Conservation (phyloP, 2,113 vertebrate species). For the Passer domesticus region DNA sequence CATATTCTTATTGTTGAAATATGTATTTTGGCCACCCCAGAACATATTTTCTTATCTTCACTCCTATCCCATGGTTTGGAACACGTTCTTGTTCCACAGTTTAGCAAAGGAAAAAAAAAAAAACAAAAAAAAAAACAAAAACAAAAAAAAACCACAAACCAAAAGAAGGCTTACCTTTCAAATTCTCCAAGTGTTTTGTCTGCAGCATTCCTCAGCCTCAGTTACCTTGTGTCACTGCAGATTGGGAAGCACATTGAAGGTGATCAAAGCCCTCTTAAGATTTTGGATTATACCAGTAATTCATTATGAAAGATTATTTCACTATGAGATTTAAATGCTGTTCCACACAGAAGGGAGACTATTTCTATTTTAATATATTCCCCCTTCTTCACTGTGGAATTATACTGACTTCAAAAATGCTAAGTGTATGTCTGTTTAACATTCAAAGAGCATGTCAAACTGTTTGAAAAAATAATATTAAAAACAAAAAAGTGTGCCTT, state of each 20-base stretch:
- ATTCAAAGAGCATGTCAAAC: conserved; percentile 2
- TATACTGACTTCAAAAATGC: conserved; percentile 25
- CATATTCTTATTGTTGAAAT: not conserved
- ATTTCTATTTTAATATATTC: conserved; percentile 5
- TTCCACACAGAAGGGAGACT: not conserved
- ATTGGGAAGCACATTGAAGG: not conserved
- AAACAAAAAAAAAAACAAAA: too few species aligned
- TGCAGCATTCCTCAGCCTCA: not conserved
- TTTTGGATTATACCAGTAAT: not conserved
- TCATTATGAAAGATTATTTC: not conserved
- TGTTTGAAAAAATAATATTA: not conserved
- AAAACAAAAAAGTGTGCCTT: not conserved
- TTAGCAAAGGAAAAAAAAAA: not conserved
- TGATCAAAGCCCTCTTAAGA: not conserved
- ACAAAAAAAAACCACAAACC: too few species aligned
- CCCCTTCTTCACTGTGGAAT: conserved; percentile 17
- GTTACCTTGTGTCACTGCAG: not conserved
- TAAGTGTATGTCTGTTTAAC: conserved; percentile 30
- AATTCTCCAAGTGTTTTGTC: not conserved
- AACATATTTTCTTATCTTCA: not conserved
- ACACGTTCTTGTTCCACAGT: not conserved
- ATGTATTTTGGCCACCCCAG: not conserved
- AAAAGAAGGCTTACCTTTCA: not conserved
- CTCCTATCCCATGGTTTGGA: not conserved
- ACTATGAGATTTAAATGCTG: not conserved